These are phyloP conservation scores for Elachura formosa DNA, from an alignment of 2,113 vertebrate species.

Conservation along the genomic window DNA sequence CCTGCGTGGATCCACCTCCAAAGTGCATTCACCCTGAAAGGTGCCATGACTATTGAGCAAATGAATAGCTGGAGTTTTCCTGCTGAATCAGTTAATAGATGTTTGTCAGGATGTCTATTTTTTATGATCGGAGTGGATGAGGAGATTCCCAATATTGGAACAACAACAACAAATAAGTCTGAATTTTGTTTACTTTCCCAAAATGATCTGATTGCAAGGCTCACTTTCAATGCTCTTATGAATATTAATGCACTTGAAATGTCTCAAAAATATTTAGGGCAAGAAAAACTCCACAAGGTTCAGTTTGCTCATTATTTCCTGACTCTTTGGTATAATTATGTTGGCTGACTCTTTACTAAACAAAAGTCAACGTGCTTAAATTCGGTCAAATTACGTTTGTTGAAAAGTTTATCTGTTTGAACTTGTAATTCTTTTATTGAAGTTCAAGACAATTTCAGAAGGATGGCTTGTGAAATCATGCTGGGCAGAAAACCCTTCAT, in stretches of 20 bases:
- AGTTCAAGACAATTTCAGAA: not conserved
- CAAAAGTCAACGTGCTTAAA: not conserved
- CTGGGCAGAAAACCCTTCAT: not conserved
- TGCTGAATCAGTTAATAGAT: not conserved
- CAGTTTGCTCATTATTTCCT: not conserved
- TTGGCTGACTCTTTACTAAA: not conserved
- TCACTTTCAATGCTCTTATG: not conserved
- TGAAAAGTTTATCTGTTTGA: not conserved
- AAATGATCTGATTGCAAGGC: not conserved
- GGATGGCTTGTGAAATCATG: not conserved
- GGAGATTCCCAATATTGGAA: not conserved
- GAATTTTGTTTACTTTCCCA: not conserved
- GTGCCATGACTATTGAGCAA: not conserved
- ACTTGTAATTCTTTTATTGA: not conserved
- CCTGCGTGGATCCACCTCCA: rapidly evolving
- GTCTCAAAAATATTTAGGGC: not conserved
- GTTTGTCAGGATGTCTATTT: not conserved
- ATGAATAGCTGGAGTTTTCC: not conserved
- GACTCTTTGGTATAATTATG: not conserved
- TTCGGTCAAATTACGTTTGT: not conserved
- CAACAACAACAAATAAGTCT: not conserved
- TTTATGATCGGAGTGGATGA: not conserved
- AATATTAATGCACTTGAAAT: not conserved
- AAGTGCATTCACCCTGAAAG: not conserved
- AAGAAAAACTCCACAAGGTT: not conserved